A percentile compares a stretch with the other conserved stretches of the same genome.
Evolutionary conservation across 2,888 invertebrate species (phyloP).

Genomic region (Ichneumoninae sp.): DNA sequence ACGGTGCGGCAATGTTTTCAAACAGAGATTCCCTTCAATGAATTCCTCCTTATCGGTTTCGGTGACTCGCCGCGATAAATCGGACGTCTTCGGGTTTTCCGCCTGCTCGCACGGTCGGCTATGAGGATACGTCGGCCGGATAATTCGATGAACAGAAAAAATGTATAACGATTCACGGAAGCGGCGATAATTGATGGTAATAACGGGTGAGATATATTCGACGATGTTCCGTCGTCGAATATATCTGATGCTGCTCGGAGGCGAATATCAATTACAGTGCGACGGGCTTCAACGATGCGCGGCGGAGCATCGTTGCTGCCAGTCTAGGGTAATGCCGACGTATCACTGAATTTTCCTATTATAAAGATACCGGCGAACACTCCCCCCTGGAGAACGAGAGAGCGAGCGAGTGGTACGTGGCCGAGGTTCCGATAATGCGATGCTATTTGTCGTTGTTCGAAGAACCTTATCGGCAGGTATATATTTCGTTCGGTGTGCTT

Average conservation of each 20-base stretch:
- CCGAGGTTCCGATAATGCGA: slow-evolving; percentile 47
- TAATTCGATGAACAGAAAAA: background rate
- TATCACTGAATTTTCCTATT: slow-evolving; percentile 64
- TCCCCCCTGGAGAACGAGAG: slow-evolving; percentile 15
- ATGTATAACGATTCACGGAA: background rate
- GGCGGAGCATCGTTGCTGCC: slow-evolving; percentile 56
- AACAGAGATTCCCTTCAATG: background rate
- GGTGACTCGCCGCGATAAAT: background rate
- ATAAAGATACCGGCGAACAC: slow-evolving; percentile 51
- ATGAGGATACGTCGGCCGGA: slow-evolving; percentile 30
- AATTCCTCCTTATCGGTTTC: background rate
- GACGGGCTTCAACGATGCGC: slow-evolving; percentile 49
- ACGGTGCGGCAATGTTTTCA: background rate
- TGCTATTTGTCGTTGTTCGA: slow-evolving; percentile 31
- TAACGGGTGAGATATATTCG: slow-evolving; percentile 2
- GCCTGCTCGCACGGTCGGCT: background rate
- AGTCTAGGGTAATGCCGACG: slow-evolving; percentile 59
- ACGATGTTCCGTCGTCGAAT: background rate
- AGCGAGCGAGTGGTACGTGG: slow-evolving; percentile 5
- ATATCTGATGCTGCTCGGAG: background rate
- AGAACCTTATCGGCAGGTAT: slow-evolving; percentile 48
- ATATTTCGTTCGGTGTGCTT: background rate
- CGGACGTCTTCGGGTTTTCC: background rate
- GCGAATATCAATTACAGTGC: background rate
- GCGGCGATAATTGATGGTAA: background rate